Conservation (phyloP, 2,888 invertebrate species). For the Archips crataeganus region DNA sequence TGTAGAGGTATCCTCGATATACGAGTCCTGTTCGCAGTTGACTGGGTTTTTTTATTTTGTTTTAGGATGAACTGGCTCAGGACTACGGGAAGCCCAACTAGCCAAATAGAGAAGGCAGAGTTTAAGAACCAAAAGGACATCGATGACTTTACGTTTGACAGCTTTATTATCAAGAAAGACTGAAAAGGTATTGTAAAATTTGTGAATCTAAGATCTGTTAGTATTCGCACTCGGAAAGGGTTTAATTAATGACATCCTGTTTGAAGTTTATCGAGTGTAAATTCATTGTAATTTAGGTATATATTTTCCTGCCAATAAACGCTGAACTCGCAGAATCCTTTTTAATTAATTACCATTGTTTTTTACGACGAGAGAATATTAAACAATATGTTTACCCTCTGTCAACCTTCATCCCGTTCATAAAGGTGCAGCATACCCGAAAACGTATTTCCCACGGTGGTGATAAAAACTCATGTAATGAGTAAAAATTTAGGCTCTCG, state of each 20-base stretch:
- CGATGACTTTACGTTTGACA: constrained; percentile 72
- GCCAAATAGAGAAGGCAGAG: constrained; percentile 89
- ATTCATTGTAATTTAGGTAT: constrained; percentile 22
- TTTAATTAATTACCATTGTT: constrained; percentile 38
- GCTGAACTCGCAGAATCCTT: constrained; percentile 18
- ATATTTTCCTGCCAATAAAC: constrained; percentile 34
- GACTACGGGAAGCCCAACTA: constrained; percentile 90
- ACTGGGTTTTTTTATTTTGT: constrained; percentile 41
- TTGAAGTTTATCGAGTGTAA: not conserved
- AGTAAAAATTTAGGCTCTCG: constrained; percentile 58
- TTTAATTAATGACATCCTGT: not conserved
- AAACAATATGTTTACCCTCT: constrained; percentile 61
- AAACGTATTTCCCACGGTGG: constrained; percentile 65
- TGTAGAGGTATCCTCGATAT: too few relatives aligned
- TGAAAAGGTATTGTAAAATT: constrained; percentile 45
- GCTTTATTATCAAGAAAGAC: constrained; percentile 80
- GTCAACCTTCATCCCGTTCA: constrained; percentile 62
- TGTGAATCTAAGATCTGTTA: constrained; percentile 5
- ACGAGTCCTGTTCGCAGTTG: too few relatives aligned
- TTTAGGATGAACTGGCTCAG: constrained; percentile 85
- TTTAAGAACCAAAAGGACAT: constrained; percentile 88
- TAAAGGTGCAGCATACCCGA: constrained; percentile 57
- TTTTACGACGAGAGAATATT: constrained; percentile 44
- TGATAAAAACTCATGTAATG: constrained; percentile 68
- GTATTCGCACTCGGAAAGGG: not conserved